A percentile compares a stretch with the other conserved stretches of the same genome.
Evolutionary conservation across 2,888 invertebrate genomes (phyloP).

Genomic region (Chaitophorus viminalis): DNA sequence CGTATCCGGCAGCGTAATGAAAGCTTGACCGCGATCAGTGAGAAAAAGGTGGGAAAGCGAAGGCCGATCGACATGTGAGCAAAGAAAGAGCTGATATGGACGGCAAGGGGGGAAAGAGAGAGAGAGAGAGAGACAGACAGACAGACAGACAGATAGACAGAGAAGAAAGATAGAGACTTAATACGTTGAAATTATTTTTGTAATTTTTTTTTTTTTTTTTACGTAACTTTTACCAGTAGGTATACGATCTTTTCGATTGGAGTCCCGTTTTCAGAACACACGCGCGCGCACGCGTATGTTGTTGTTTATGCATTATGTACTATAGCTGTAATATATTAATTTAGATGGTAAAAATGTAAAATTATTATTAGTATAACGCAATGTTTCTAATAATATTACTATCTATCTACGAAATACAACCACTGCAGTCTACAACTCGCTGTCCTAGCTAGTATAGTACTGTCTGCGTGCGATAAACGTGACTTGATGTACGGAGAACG

Average conservation of each 20-base stretch:
- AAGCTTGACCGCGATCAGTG: not conserved
- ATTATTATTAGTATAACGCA: not conserved
- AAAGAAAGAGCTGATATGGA: too few species aligned
- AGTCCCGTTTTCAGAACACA: conserved; percentile 3
- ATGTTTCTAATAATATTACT: not conserved
- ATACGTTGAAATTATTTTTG: not conserved
- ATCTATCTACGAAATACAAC: not conserved
- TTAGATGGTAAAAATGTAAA: not conserved
- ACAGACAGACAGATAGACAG: not conserved
- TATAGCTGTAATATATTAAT: too few species aligned
- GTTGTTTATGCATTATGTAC: not conserved
- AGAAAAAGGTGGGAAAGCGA: too few species aligned
- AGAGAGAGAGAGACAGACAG: not conserved
- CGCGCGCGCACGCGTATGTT: not conserved
- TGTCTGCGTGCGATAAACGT: too few species aligned
- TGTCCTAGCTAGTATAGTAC: not conserved
- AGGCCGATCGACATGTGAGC: too few species aligned
- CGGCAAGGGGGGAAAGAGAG: not conserved
- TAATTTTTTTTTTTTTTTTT: not conserved
- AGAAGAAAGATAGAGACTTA: not conserved
- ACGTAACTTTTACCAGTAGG: conserved; percentile 1
- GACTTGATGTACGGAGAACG: too few species aligned
- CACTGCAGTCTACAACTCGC: not conserved
- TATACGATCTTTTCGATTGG: not conserved
- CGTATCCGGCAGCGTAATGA: conserved; percentile 44